These are phyloP conservation scores for Drosophila vallismaia DNA, from an alignment of 2,888 invertebrate genomes.

Conservation along the genomic window DNA sequence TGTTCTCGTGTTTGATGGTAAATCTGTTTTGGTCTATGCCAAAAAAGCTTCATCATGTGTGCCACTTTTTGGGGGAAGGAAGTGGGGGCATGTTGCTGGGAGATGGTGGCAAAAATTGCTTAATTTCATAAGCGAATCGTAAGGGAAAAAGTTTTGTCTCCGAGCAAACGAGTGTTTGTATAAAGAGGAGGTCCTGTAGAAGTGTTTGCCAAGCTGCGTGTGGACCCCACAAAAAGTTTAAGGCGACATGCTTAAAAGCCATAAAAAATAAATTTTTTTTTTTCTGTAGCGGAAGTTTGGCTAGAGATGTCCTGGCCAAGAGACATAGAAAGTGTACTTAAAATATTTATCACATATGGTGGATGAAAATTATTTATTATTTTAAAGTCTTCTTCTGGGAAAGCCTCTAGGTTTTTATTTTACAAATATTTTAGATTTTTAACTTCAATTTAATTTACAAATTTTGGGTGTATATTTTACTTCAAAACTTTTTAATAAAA, in stretches of 20 bases:
- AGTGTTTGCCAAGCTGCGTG: constrained; percentile 55
- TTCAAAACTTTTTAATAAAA: too few relatives aligned
- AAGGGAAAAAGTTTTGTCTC: constrained; percentile 67
- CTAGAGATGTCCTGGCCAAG: constrained; percentile 24
- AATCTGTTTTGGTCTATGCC: constrained; percentile 63
- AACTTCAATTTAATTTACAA: too few relatives aligned
- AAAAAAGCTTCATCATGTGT: constrained; percentile 61
- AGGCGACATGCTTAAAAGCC: constrained; percentile 69
- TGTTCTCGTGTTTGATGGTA: constrained; percentile 44
- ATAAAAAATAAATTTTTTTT: constrained; percentile 63
- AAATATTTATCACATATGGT: neutral
- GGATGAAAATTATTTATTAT: neutral
- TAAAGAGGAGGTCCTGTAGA: constrained; percentile 2
- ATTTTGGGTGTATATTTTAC: too few relatives aligned
- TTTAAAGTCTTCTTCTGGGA: neutral
- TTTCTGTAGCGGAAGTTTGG: constrained; percentile 55
- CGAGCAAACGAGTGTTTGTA: constrained; percentile 22
- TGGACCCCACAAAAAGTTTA: constrained; percentile 26
- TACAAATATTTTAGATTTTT: too few relatives aligned
- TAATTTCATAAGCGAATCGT: constrained; percentile 76
- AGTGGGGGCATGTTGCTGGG: too few relatives aligned
- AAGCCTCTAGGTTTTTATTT: too few relatives aligned
- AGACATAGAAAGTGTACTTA: constrained; percentile 6
- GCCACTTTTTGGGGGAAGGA: neutral
- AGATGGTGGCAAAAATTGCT: constrained; percentile 54